A percentile compares a stretch with the other conserved stretches of the same genome.
Conservation (phyloP, 23 tunicate genomes). For the Trididemnum clinides region DNA sequence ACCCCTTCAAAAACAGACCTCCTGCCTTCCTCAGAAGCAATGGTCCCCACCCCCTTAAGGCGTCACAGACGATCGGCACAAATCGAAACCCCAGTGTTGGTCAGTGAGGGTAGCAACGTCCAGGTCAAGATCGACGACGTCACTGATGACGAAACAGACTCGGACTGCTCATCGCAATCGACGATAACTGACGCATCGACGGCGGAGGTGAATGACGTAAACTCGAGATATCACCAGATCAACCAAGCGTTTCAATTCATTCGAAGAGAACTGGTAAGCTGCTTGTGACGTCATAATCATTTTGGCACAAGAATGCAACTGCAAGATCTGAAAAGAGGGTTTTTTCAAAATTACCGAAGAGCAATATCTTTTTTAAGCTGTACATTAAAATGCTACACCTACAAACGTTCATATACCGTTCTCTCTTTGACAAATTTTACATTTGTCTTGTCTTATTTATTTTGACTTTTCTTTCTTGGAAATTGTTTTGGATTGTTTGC, state of each 20-base stretch:
- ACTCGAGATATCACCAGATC: conserved; percentile 45
- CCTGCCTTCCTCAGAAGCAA: background rate
- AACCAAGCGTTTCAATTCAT: conserved; percentile 51
- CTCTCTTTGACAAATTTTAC: too few species aligned
- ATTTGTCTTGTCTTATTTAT: too few species aligned
- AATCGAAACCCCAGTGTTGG: background rate
- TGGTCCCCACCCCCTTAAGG: conserved; percentile 45
- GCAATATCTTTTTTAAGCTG: too few species aligned
- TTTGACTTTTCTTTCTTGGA: too few species aligned
- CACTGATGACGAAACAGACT: background rate
- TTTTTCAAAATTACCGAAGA: too few species aligned
- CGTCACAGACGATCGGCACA: conserved; percentile 1
- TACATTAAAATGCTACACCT: too few species aligned
- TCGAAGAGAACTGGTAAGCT: conserved; percentile 77
- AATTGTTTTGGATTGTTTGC: too few species aligned
- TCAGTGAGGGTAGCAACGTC: background rate
- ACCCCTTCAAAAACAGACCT: conserved; percentile 14
- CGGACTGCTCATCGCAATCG: background rate
- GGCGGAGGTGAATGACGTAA: conserved; percentile 5
- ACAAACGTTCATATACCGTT: too few species aligned
- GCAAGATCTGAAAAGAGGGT: too few species aligned
- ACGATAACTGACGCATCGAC: background rate
- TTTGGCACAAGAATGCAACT: too few species aligned
- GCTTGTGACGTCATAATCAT: too few species aligned
- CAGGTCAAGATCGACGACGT: background rate